Conservation (phyloP, 2,797 vertebrate genomes). For the Hypotaenidia okinawae region DNA sequence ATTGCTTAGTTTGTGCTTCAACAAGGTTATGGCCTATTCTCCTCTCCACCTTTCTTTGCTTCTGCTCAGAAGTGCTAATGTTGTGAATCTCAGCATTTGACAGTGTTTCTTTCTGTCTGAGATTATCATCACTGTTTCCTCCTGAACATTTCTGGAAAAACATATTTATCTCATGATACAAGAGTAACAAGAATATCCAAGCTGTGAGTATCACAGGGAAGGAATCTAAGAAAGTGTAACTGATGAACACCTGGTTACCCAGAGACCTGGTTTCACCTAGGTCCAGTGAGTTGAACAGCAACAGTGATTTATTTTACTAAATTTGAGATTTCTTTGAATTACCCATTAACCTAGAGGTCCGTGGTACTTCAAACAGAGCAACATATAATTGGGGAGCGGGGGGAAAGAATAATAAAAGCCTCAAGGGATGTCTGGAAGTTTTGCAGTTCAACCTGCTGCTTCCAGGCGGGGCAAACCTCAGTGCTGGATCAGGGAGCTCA, state of each 20-base stretch:
- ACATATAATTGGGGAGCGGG: accelerated
- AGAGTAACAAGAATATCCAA: neutral
- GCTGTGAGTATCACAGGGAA: neutral
- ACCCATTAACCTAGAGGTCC: neutral
- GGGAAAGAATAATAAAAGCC: neutral
- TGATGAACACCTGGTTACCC: neutral
- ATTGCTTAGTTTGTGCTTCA: conserved; percentile 23
- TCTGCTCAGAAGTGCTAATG: neutral
- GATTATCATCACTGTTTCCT: neutral
- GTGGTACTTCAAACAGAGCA: neutral
- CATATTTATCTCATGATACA: neutral
- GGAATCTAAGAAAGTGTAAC: neutral
- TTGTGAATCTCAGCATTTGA: neutral
- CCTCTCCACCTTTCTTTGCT: neutral
- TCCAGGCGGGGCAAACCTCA: neutral
- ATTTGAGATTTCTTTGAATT: neutral
- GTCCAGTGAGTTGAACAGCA: neutral
- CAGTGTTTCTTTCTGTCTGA: neutral
- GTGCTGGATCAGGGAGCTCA: neutral
- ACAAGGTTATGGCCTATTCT: conserved; percentile 8
- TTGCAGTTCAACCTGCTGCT: neutral
- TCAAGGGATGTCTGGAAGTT: neutral
- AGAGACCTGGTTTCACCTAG: neutral
- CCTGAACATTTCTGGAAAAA: neutral
- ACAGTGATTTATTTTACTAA: neutral